Conservation (phyloP, 2,888 invertebrate species). For the Molanna angustata region DNA sequence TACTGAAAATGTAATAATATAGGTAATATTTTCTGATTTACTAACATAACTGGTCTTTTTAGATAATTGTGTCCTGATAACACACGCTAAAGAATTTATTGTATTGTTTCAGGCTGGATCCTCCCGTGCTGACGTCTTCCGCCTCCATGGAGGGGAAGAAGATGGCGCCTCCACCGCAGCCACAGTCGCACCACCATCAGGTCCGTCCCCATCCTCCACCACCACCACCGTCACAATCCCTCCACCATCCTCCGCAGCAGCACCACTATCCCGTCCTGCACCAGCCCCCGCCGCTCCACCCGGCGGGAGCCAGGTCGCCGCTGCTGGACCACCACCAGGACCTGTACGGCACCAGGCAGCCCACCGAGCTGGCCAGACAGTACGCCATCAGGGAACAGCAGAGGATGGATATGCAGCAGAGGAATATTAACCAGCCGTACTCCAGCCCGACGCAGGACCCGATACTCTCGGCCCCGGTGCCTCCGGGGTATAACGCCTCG, state of each 20-base stretch:
- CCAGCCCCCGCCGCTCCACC: conserved; percentile 39
- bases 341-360: conserved; percentile 48
- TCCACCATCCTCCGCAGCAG: conserved; percentile 41
- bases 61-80: too few relatives aligned
- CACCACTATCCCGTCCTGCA: conserved; percentile 39
- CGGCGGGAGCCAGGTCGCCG: conserved; percentile 52
- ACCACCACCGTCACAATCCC: conserved; percentile 40
- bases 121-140: conserved; percentile 62
- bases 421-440: conserved; percentile 29
- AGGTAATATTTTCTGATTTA: too few relatives aligned
- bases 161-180: conserved; percentile 53
- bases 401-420: conserved; percentile 28
- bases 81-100: conserved; percentile 15
- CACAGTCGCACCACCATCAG: conserved; percentile 48
- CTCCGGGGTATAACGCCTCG: conserved; percentile 55
- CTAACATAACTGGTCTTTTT: too few relatives aligned
- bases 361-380: conserved; percentile 35
- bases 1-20: too few relatives aligned
- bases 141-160: conserved; percentile 67
- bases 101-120: conserved; percentile 62
- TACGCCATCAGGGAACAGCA: conserved; percentile 34
- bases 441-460: conserved; percentile 33
- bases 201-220: conserved; percentile 52
- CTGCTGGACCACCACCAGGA: conserved; percentile 57
- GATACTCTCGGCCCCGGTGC: conserved; percentile 42